phyloP scores from a whole-genome alignment of 2,113 vertebrate species.

The Capricornis sumatraensis region DNA sequence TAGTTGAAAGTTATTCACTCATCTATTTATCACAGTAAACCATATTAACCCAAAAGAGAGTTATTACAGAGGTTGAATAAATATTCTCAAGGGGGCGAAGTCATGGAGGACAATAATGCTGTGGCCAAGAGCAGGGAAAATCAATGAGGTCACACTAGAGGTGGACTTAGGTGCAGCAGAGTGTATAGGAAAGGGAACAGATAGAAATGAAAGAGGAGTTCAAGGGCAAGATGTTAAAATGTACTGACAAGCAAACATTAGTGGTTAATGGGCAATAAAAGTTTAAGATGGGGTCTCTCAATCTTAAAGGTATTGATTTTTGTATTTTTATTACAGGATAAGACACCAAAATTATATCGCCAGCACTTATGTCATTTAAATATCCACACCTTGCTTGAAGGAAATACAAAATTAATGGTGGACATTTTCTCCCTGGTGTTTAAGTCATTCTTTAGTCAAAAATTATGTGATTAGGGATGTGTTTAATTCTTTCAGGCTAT shows the following conservation, averaged over 20 bases:
- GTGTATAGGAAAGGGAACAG: not conserved
- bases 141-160: not conserved
- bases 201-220: not conserved
- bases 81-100: not conserved
- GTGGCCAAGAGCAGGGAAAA: not conserved
- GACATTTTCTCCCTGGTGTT: not conserved
- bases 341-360: conserved; percentile 33
- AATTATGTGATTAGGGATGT: not conserved
- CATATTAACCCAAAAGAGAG: not conserved
- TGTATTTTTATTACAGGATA: conserved; percentile 34
- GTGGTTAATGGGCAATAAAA: conserved; percentile 36
- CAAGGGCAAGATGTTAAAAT: not conserved
- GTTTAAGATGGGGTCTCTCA: not conserved
- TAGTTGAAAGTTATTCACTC: not conserved
- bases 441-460: conserved; percentile 35
- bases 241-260: conserved; percentile 1
- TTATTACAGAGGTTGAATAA: not conserved
- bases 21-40: not conserved
- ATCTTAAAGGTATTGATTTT: conserved; percentile 49
- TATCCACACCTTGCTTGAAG: conserved; percentile 24
- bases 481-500: not conserved
- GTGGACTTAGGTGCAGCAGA: not conserved
- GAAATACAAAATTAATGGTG: conserved; percentile 24
- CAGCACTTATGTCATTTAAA: conserved; percentile 42
- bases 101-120: not conserved